Base-by-base conservation (phyloP, 2,797 vertebrate genomes). In the Heteromormyrus szaboi region DNA sequence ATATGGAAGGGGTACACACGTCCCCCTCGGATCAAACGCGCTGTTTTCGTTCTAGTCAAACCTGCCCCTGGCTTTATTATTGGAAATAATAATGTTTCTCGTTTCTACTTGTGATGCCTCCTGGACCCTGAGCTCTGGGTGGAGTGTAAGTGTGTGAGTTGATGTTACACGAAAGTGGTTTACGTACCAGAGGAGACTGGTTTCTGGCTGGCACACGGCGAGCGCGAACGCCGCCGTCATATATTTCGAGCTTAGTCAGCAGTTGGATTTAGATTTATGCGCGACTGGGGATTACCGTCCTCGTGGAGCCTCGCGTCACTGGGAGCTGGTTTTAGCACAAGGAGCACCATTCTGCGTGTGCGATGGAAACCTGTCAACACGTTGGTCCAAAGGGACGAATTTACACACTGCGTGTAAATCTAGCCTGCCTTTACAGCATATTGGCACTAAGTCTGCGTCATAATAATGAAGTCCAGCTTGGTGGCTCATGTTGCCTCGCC, bases 371-470 rank as follows among this genome's bases (percentile, higher is more conserved):
- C 88, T 88, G 89, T 91, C 90, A 88, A 50, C 89, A 88, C 89
- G 59, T 85, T 88, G 88, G 51, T 65, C 65, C 53, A 50, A 81
- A 86, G 90, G 65, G 46, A 0, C 86, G 88, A 91, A 93, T 95
- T 95, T 93, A 94, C 87, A 88, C 90, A 88, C 29, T 37, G 46
- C 29, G 46, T 84, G 83, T 94, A 93, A 54, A 90, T 90, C 93
- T 87, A 90, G 90, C 93, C 92, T 46, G 94, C 93, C 8, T 84
- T 62, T 65, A 65, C 53, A 88, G 33, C n/a, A 48, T 56, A 65
- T 54, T 59, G 56, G 53, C 56, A 54, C 50, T 59, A n/a, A 33
- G 25, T 33, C 54, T 65, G 22, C 14, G 54, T 37, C 37, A 84
- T 33, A 48, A 41, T 37, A 68, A 59, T 62, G 41, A 56, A 86